A percentile compares a stretch with the other conserved stretches of the same genome.
Conservation (phyloP, 2,888 invertebrate genomes). For the Chymomyza amoena region DNA sequence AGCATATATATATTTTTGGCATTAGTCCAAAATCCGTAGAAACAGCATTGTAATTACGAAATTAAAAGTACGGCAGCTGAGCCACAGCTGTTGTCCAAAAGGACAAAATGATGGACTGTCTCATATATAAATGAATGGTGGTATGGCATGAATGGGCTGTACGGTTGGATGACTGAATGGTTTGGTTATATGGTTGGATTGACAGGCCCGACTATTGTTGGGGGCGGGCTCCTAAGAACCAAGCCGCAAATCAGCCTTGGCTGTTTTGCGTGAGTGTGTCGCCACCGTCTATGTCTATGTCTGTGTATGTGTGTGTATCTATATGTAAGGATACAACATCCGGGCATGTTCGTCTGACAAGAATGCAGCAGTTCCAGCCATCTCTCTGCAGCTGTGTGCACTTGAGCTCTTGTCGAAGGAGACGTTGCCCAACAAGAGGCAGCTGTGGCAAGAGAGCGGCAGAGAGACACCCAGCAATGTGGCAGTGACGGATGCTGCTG, state of each 20-base stretch:
- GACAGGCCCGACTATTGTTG: neutral
- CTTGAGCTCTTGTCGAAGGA: neutral
- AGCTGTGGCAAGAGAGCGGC: neutral
- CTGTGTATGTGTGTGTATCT: slow-evolving; percentile 3
- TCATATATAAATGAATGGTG: neutral
- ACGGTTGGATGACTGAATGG: neutral
- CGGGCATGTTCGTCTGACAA: neutral
- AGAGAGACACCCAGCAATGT: neutral
- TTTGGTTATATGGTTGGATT: neutral
- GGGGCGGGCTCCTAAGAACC: neutral
- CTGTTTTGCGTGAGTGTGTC: neutral
- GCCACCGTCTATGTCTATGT: neutral
- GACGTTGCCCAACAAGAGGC: neutral
- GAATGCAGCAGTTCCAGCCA: neutral
- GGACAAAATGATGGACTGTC: neutral
- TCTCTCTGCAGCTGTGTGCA: neutral
- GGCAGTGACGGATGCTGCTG: slow-evolving; percentile 1
- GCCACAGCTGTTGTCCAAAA: neutral
- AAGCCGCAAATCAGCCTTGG: neutral
- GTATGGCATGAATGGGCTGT: neutral
- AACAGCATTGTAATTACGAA: neutral
- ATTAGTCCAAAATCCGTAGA: neutral
- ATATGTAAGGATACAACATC: neutral
- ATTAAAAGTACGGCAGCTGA: neutral
- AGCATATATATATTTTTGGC: neutral